Evolutionary conservation across 2,888 invertebrate species (phyloP).

Genomic region (Ichneumoninae sp.): DNA sequence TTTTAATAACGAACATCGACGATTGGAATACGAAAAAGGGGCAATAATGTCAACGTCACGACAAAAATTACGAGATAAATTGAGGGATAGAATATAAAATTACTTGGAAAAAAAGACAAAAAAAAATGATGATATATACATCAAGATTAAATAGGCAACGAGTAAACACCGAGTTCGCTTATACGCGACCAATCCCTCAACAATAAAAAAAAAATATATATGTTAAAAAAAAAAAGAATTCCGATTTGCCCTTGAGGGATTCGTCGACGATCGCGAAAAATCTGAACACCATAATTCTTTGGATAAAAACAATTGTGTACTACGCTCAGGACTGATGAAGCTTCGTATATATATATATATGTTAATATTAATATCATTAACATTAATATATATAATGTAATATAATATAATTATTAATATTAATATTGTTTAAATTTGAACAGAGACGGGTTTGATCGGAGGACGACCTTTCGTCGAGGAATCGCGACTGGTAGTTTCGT

Average conservation of each 20-base stretch:
- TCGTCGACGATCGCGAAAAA: slow-evolving; percentile 54
- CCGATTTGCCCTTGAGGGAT: slow-evolving; percentile 13
- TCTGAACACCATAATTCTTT: slow-evolving; percentile 78
- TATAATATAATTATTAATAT: not conserved
- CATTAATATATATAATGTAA: too few species aligned
- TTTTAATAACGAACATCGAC: not conserved
- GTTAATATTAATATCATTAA: slow-evolving; percentile 9
- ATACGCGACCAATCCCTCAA: slow-evolving; percentile 11
- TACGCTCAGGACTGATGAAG: slow-evolving; percentile 50
- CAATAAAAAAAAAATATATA: not conserved
- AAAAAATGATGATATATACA: slow-evolving; percentile 41
- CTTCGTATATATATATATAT: slow-evolving; percentile 27
- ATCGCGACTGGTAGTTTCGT: not conserved
- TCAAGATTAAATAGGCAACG: slow-evolving; percentile 49
- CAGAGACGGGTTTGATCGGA: not conserved
- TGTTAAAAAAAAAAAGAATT: not conserved
- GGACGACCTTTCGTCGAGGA: not conserved
- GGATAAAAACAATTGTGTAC: slow-evolving; percentile 71
- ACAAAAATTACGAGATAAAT: not conserved
- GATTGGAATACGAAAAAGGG: not conserved
- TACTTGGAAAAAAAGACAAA: slow-evolving; percentile 19
- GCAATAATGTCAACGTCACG: not conserved
- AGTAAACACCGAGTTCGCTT: slow-evolving; percentile 44
- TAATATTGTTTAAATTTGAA: not conserved
- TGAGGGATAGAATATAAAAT: not conserved